Conservation (phyloP, 2,797 vertebrate genomes). For the Sebastes aleutianus region DNA sequence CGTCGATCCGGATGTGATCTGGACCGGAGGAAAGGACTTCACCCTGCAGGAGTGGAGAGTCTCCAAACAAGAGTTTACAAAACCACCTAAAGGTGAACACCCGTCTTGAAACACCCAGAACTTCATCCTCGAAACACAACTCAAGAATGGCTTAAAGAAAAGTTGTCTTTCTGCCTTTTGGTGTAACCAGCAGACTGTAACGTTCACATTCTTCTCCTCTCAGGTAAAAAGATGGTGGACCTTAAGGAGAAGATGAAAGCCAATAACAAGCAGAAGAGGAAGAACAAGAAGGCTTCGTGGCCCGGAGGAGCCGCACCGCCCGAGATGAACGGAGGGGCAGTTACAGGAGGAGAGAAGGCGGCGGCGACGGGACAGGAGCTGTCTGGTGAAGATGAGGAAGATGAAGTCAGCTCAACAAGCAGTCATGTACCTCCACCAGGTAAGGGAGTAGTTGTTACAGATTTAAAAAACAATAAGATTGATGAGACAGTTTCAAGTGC, state of each 20-base stretch:
- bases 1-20: constrained; percentile 89
- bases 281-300: constrained; percentile 76
- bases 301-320: constrained; percentile 19
- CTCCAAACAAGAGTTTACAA: constrained; percentile 88
- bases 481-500: not conserved
- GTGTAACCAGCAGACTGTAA: no score
- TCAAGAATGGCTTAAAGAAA: not conserved
- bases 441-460: constrained; percentile 14
- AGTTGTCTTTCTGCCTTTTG: no score
- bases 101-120: not conserved
- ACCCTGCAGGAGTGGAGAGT: constrained; percentile 91
- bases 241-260: constrained; percentile 89
- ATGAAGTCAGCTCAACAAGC: constrained; percentile 43
- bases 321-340: constrained; percentile 70
- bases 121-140: not conserved
- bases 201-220: not conserved
- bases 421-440: constrained; percentile 64
- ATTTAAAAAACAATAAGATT: rapidly evolving
- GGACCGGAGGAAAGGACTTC: constrained; percentile 96
- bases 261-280: constrained; percentile 88
- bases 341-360: constrained; percentile 39
- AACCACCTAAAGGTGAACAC: constrained; percentile 89
- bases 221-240: constrained; percentile 90
- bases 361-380: constrained; percentile 66
- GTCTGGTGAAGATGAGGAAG: constrained; percentile 85